Percentiles rank a stretch among this genome's conserved stretches.
phyloP scores from a whole-genome alignment of 2,113 vertebrate genomes.

The Meriones unguiculatus region DNA sequence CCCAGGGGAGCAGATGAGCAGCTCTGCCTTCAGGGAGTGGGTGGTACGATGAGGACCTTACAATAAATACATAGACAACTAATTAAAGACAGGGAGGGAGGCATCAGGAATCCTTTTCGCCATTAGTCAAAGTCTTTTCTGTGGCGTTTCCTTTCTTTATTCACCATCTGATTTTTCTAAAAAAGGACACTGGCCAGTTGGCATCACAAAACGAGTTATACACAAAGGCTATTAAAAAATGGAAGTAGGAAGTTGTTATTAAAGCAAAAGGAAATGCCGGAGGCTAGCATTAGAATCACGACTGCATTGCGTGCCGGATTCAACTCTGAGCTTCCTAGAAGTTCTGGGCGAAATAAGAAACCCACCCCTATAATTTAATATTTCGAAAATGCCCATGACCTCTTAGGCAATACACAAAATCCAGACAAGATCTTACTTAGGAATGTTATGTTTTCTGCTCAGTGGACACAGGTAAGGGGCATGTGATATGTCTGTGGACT shows the following conservation, averaged over 20 bases:
- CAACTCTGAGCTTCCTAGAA: conserved; percentile 36
- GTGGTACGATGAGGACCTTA: not conserved
- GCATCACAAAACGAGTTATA: not conserved
- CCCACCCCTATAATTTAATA: not conserved
- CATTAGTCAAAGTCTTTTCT: not conserved
- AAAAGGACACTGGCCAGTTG: not conserved
- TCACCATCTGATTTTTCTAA: not conserved
- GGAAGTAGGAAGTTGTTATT: not conserved
- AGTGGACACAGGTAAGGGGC: not conserved
- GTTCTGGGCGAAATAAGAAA: not conserved
- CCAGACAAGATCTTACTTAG: not conserved
- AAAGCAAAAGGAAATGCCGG: conserved; percentile 13
- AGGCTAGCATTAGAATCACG: not conserved
- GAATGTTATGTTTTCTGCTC: conserved; percentile 1
- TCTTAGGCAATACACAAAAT: conserved; percentile 5
- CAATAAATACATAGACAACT: conserved; percentile 48
- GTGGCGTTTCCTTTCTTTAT: not conserved
- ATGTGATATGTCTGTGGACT: not conserved
- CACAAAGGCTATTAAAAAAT: not conserved
- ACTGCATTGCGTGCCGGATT: not conserved
- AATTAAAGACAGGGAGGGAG: conserved; percentile 55
- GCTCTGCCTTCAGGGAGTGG: not conserved
- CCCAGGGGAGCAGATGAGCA: not conserved
- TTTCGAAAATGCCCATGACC: not conserved
- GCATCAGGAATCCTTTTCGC: not conserved